Conservation (phyloP, 1,140 invertebrate genomes). For the Lordiphosa clarofinis region DNA sequence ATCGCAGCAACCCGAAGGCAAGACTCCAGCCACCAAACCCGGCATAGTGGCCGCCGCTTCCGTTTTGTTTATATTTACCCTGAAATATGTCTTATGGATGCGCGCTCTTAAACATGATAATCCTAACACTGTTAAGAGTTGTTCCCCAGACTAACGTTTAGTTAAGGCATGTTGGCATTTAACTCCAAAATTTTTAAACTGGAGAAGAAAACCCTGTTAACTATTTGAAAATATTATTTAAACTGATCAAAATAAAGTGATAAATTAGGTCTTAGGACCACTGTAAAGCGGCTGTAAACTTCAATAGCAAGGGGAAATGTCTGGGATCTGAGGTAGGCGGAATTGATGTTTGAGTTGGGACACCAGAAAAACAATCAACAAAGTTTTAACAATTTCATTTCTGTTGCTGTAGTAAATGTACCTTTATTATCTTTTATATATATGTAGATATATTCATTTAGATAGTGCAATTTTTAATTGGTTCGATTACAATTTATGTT, state of each 20-base stretch:
- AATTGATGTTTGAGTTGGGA: too few relatives aligned
- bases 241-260: too few relatives aligned
- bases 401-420: constrained; percentile 1
- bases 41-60: constrained; percentile 1
- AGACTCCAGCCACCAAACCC: neutral
- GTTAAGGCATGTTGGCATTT: too few relatives aligned
- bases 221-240: too few relatives aligned
- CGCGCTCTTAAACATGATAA: neutral
- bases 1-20: neutral
- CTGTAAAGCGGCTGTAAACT: too few relatives aligned
- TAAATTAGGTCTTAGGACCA: too few relatives aligned
- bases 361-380: too few relatives aligned
- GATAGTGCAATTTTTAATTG: constrained; percentile 23
- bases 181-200: too few relatives aligned
- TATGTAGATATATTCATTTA: constrained; percentile 14
- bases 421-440: constrained; percentile 23
- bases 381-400: neutral
- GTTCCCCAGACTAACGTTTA: too few relatives aligned
- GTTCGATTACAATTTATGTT: neutral
- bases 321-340: too few relatives aligned
- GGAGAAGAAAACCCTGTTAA: too few relatives aligned
- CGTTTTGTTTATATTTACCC: constrained; percentile 27
- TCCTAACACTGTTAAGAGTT: neutral
- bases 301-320: too few relatives aligned
- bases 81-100: constrained; percentile 47